phyloP scores from a whole-genome alignment of 1,140 invertebrate species.

The Nautilus pompilius region DNA sequence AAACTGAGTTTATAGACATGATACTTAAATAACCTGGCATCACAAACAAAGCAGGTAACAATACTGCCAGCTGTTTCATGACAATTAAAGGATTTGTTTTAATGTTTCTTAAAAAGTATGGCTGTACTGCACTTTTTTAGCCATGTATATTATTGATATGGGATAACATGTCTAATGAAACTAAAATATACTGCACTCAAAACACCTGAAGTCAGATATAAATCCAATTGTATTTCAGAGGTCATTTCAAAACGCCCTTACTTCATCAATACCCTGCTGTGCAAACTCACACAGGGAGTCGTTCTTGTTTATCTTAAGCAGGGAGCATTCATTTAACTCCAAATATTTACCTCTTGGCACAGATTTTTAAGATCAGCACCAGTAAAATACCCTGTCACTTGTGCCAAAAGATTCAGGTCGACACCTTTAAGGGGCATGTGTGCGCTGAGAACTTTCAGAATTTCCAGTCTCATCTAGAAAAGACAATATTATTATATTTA shows the following conservation, averaged over 20 bases:
- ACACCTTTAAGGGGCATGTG: slow-evolving; percentile 30
- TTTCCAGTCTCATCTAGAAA: slow-evolving; percentile 54
- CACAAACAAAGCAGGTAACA: too few relatives aligned
- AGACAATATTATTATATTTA: too few relatives aligned
- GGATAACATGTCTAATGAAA: neutral
- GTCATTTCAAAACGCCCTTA: too few relatives aligned
- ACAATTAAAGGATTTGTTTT: too few relatives aligned
- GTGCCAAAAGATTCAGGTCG: slow-evolving; percentile 23
- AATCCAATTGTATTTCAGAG: neutral
- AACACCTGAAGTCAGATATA: neutral
- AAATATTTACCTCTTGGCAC: slow-evolving; percentile 63
- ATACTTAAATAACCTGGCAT: too few relatives aligned
- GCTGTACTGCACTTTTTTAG: too few relatives aligned
- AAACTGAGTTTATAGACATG: too few relatives aligned
- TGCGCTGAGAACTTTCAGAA: slow-evolving; percentile 30
- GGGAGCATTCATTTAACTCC: neutral
- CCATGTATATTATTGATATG: too few relatives aligned
- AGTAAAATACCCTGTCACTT: slow-evolving; percentile 33
- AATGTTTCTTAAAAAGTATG: too few relatives aligned
- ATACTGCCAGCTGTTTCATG: too few relatives aligned
- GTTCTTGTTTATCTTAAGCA: too few relatives aligned
- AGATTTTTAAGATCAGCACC: slow-evolving; percentile 63
- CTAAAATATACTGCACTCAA: neutral
- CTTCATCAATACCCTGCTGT: too few relatives aligned
- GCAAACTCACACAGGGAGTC: neutral